Evolutionary conservation across 2,888 invertebrate genomes (phyloP).

Genomic region (Heliconius aoede): DNA sequence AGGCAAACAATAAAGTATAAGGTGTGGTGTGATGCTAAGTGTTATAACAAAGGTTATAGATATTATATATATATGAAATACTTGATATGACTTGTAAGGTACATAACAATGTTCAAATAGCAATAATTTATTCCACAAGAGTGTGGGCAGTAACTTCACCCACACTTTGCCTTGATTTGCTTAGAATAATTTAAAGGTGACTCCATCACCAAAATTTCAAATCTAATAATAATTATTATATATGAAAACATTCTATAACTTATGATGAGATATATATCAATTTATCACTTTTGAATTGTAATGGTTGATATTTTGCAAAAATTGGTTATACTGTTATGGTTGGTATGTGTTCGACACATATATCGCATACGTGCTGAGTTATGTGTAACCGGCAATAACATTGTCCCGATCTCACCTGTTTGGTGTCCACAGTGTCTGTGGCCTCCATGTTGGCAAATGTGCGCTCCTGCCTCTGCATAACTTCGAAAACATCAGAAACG

Average conservation of each 20-base stretch:
- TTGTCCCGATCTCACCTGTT: constrained; percentile 83
- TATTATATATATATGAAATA: constrained; percentile 50
- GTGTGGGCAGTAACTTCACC: constrained; percentile 78
- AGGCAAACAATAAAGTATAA: constrained; percentile 24
- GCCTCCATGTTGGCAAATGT: constrained; percentile 85
- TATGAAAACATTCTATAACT: constrained; percentile 18
- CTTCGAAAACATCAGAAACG: constrained; percentile 81
- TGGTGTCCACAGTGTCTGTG: constrained; percentile 85
- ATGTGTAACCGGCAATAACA: constrained; percentile 76
- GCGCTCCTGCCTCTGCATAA: constrained; percentile 79
- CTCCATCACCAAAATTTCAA: constrained; percentile 50
- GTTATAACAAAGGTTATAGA: constrained; percentile 58
- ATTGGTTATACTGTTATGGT: background rate
- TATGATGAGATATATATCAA: background rate
- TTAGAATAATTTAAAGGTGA: constrained; percentile 63
- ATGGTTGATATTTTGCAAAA: background rate
- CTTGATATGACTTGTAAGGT: constrained; percentile 69
- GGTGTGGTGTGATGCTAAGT: constrained; percentile 30
- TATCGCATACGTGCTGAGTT: constrained; percentile 57
- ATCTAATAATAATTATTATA: constrained; percentile 34
- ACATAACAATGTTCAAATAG: constrained; percentile 72
- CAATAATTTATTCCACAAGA: constrained; percentile 77
- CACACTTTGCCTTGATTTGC: constrained; percentile 75
- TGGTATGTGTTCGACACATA: constrained; percentile 1
- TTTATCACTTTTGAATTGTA: background rate